Percentiles rank a stretch among this genome's conserved stretches.
Evolutionary conservation across 2,113 vertebrate species (phyloP).

Genomic region (Gymnobelideus leadbeateri): DNA sequence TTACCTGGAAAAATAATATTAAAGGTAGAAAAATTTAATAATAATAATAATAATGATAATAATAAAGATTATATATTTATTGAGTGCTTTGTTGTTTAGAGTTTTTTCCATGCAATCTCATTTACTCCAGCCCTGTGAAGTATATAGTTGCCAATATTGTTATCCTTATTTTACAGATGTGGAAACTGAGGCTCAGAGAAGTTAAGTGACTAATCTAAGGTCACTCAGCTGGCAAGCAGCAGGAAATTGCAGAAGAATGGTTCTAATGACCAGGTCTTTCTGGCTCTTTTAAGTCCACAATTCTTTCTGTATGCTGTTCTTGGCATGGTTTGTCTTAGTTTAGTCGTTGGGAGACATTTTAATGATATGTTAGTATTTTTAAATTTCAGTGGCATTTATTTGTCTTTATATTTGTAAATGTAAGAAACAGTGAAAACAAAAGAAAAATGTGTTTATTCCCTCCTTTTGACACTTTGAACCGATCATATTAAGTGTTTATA

Average conservation of each 20-base stretch:
- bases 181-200: background rate
- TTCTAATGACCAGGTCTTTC: background rate
- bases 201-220: background rate
- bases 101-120: background rate
- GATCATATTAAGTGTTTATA: slow-evolving; percentile 27
- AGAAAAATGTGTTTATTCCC: slow-evolving; percentile 19
- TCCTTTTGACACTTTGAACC: slow-evolving; percentile 21
- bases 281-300: background rate
- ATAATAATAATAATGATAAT: background rate
- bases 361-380: slow-evolving; percentile 38
- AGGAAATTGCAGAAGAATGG: background rate
- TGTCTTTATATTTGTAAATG: slow-evolving; percentile 48
- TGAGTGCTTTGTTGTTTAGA: background rate
- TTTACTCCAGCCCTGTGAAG: background rate
- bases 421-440: slow-evolving; percentile 38
- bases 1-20: background rate
- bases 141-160: background rate
- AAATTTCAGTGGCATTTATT: slow-evolving; percentile 27
- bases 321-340: slow-evolving; percentile 59
- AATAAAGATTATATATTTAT: background rate
- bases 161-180: background rate
- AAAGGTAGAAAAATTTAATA: background rate
- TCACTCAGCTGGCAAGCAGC: background rate
- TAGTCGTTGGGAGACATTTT: slow-evolving; percentile 31
- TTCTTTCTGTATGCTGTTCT: slow-evolving; percentile 20